Evolutionary conservation across 2,888 invertebrate genomes (phyloP).

Genomic region (Drosophila monieri): DNA sequence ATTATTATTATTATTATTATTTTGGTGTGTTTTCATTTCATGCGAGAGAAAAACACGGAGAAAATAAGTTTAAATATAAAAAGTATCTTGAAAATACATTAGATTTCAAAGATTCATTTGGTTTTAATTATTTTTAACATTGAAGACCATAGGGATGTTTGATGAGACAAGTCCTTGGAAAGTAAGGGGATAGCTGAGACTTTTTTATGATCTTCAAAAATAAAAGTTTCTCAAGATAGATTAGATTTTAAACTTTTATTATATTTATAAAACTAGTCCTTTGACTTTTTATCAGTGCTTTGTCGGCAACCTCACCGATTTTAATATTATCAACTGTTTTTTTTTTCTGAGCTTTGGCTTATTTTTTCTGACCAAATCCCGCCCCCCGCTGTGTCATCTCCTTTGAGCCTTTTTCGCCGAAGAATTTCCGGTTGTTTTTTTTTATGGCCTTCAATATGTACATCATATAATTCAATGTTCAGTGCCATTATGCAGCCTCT

Average conservation of each 20-base stretch:
- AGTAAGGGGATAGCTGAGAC: too few species aligned
- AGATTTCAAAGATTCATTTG: neutral
- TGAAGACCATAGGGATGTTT: too few species aligned
- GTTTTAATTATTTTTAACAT: neutral
- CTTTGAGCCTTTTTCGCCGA: conserved; percentile 6
- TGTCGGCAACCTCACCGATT: conserved; percentile 50
- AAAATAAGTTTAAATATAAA: neutral
- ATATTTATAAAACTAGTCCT: too few species aligned
- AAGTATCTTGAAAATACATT: neutral
- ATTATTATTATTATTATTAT: conserved; percentile 65
- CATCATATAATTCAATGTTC: conserved; percentile 65
- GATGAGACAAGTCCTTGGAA: too few species aligned
- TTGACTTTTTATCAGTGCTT: conserved; percentile 1
- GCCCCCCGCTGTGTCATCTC: conserved; percentile 2
- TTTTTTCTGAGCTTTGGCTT: conserved; percentile 14
- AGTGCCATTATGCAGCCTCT: conserved; percentile 41
- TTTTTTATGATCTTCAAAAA: neutral
- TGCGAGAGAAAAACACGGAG: neutral
- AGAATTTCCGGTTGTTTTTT: conserved; percentile 44
- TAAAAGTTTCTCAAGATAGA: neutral
- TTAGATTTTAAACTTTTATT: too few species aligned
- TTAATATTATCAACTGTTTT: conserved; percentile 59
- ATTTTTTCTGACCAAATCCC: conserved; percentile 18
- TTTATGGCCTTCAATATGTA: conserved; percentile 58
- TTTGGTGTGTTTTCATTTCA: conserved; percentile 55